Evolutionary conservation across 1,140 invertebrate species (phyloP), one percentile per base, ranked within the genome.

Genomic region (Drosophila subpulchrella): DNA sequence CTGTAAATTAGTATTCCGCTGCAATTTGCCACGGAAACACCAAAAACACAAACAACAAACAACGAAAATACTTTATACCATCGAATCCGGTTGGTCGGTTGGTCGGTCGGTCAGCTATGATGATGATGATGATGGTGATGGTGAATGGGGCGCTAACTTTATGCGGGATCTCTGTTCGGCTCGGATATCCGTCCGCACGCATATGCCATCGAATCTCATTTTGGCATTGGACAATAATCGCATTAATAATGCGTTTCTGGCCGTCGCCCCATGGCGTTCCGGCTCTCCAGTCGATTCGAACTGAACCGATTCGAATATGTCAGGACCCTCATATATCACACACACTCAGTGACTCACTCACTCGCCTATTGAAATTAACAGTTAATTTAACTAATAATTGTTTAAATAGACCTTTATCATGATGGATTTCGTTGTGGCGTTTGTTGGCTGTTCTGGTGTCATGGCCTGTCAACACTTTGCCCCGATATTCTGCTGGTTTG

Each of bases 1-100:
- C 68, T 89, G 77, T 80, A 90, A 89, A 89, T 89, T 89, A 90
- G 80, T 89, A 89, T 84, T 84, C 84, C 77, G 68, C 53, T 89
- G 85, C 85, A 89, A 89, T 90, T 89, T 88, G 84, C 80, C 57
- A 75, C 68, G 80, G 53, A 84, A 89, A 78, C 70, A 75, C 68
- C 71, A 58, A 55, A 62, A 75, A 53, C 20, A 67, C 59, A 65
- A 65, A 44, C 36, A 65, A 47, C 58, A 65, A 65, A 44, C 36
- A 53, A 47, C 58, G 11, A 65, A 67, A 24, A 48, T 42, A 11
- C 46, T 42, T 39, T 39, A 71, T 15, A 70, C 34, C 46, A 34
- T 73, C 50, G 70, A 73, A 54, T 73, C 56, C 50, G 56, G 67
- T 27, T 42, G 42, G 46, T 32, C 27, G 27, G 27, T 30, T 3